phyloP scores from a whole-genome alignment of 2,113 vertebrate species.

The Oncorhynchus masou region DNA sequence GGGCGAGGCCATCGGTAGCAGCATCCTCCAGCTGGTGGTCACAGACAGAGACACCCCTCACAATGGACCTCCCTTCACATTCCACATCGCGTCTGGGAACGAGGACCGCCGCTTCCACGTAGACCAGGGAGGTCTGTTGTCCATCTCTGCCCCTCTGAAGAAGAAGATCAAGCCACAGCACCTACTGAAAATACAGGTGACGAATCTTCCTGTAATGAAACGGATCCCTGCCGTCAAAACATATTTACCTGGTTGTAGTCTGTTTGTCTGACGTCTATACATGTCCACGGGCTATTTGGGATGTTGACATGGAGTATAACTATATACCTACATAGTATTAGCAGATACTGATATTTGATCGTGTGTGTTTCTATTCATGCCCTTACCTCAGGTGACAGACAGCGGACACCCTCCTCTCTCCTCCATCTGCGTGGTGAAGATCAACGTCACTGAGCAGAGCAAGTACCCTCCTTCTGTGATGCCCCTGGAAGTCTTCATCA shows the following conservation, averaged over 20 bases:
- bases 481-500: slow-evolving; percentile 91
- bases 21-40: slow-evolving; percentile 85
- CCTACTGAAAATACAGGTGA: slow-evolving; percentile 90
- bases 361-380: neutral
- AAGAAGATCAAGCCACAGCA: slow-evolving; percentile 78
- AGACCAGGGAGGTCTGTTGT: slow-evolving; percentile 86
- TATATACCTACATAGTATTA: no score
- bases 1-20: slow-evolving; percentile 80
- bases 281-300: no score
- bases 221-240: neutral
- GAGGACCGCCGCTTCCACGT: slow-evolving; percentile 83
- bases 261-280: no score
- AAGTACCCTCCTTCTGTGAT: slow-evolving; percentile 82
- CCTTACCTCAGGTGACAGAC: slow-evolving; percentile 81
- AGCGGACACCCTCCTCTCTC: slow-evolving; percentile 87
- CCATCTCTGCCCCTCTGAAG: slow-evolving; percentile 76
- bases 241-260: neutral
- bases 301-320: no score
- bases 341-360: neutral
- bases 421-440: slow-evolving; percentile 83
- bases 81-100: slow-evolving; percentile 87
- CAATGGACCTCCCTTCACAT: slow-evolving; percentile 88
- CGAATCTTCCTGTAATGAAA: neutral
- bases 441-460: slow-evolving; percentile 87
- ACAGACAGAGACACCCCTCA: slow-evolving; percentile 87